A percentile compares a stretch with the other conserved stretches of the same genome.
These are phyloP conservation scores for Drosophila persimilis DNA, from an alignment of 1,140 invertebrate species.

Conservation along the genomic window DNA sequence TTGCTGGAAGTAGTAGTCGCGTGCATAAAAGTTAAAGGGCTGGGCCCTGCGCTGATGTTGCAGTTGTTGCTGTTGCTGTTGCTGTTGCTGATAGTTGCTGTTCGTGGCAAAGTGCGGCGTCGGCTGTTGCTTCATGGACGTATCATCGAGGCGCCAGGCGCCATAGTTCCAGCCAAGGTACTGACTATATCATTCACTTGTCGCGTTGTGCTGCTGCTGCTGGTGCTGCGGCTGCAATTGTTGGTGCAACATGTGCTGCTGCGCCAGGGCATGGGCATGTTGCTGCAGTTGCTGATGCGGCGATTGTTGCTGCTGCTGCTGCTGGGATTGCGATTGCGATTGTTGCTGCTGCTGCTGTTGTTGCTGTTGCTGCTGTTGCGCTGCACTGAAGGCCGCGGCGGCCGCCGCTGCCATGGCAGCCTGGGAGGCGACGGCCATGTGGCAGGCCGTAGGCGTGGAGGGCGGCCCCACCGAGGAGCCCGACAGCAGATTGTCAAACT, in stretches of 20 bases:
- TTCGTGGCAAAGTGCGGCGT: conserved; percentile 29
- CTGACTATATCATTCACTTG: conserved; percentile 82
- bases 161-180: conserved; percentile 76
- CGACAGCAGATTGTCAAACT: conserved; percentile 88
- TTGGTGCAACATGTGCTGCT: conserved; percentile 69
- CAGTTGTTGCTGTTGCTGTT: conserved; percentile 22
- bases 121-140: conserved; percentile 52
- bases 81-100: conserved; percentile 33
- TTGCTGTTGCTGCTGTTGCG: conserved; percentile 75
- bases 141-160: conserved; percentile 70
- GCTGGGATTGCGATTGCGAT: conserved; percentile 38
- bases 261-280: conserved; percentile 83
- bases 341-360: conserved; percentile 64
- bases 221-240: conserved; percentile 71
- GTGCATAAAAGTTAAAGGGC: conserved; percentile 56
- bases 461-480: conserved; percentile 84
- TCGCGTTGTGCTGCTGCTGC: conserved; percentile 77
- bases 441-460: conserved; percentile 83
- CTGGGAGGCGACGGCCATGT: conserved; percentile 73
- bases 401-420: conserved; percentile 78
- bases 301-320: conserved; percentile 49
- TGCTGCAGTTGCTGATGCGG: conserved; percentile 64
- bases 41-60: conserved; percentile 40
- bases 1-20: conserved; percentile 54
- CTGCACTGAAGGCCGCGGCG: conserved; percentile 73